Conservation (phyloP, 2,797 vertebrate species). For the Phataginus tetradactyla region DNA sequence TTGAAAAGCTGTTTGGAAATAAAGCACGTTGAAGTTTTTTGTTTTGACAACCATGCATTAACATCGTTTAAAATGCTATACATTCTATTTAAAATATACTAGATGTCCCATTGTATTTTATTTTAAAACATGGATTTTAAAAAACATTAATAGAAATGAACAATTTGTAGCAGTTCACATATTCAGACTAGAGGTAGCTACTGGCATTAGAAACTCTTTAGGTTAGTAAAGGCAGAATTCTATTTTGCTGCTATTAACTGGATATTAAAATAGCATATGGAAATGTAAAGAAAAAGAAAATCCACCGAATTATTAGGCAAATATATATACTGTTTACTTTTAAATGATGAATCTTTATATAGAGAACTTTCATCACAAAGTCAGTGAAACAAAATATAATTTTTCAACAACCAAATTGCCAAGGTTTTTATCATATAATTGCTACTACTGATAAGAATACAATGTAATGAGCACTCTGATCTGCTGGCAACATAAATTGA, state of each 20-base stretch:
- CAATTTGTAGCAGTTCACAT: background rate
- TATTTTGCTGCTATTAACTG: constrained; percentile 6
- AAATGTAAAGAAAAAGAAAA: constrained; percentile 42
- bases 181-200: constrained; percentile 12
- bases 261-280: constrained; percentile 15
- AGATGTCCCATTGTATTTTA: background rate
- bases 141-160: constrained; percentile 19
- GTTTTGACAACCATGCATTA: background rate
- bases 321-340: background rate
- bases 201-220: background rate
- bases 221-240: constrained; percentile 8
- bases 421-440: constrained; percentile 5
- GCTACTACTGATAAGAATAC: background rate
- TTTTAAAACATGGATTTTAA: background rate
- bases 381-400: background rate
- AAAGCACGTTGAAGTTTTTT: constrained; percentile 42
- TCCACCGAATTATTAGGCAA: constrained; percentile 14
- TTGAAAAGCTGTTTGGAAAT: constrained; percentile 93
- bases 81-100: constrained; percentile 36
- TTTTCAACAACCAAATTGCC: background rate
- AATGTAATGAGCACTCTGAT: background rate
- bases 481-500: background rate
- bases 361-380: constrained; percentile 23
- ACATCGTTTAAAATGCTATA: constrained; percentile 12
- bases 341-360: background rate